Evolutionary conservation across 2,888 invertebrate species (phyloP), one percentile per base, ranked within the genome.

Genomic region (Morinoia aosen): DNA sequence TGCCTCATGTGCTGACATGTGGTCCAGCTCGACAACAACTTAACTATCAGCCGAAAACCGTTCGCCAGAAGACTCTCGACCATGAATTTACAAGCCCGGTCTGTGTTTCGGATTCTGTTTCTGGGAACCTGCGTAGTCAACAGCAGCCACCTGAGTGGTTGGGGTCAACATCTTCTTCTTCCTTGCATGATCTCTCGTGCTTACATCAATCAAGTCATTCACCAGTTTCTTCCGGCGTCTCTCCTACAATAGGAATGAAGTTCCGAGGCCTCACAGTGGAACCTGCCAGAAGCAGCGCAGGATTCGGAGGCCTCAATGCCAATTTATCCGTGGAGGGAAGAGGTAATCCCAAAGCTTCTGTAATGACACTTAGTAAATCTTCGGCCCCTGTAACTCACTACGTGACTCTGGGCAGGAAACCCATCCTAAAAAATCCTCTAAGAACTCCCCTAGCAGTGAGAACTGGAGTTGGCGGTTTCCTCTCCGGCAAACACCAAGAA

Each of bases 321-420:
- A 93, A 33, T 57, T 93, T 48, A 33, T 93, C 57, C n/a, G 33
- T 57, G 56, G 93, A 93, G 19, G 56, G 57, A 33, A 93, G 93
- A 93, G 93, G 93, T 93, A 93, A 93, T 93, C 93, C 57, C 57
- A 93, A 93, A 58, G 57, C 93, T 57, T 93, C 93, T 19, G 57
- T 93, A 57, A 93, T 58, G 93, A 93, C 48, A 8, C 57, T 57
- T n/a, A 58, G 93, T 57, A 93, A 93, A 93, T 93, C 93, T 57
- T 93, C 93, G n/a, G 93, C 93, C 57, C 93, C 93, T 56, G 95
- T 95, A 95, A 95, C 95, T 95, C 95, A 95, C 64, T 95, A 64
- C 57, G 95, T 64, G 33, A 95, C 95, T n/a, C 33, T 95, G 39
- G 95, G 95, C 40, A 95, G 95, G 64, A 95, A 95, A 33, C 95